Conservation (phyloP, 2,888 invertebrate species). For the Byasa hedistus region DNA sequence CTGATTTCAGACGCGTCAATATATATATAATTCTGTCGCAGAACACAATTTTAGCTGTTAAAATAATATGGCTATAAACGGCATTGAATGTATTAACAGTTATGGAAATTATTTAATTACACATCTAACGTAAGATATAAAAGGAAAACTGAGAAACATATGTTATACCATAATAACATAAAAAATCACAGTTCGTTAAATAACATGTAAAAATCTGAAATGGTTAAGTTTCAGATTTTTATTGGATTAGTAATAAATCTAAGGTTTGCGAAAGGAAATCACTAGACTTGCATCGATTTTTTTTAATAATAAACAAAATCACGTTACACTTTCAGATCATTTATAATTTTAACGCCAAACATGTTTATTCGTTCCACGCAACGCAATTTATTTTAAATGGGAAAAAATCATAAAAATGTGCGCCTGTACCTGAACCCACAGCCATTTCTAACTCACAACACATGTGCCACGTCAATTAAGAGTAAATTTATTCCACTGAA, state of each 20-base stretch:
- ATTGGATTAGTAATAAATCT: neutral
- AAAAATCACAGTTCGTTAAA: neutral
- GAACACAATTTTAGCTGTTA: no score
- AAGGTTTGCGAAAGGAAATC: neutral
- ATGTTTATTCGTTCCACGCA: neutral
- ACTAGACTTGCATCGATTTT: neutral
- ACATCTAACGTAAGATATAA: neutral
- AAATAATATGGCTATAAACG: no score
- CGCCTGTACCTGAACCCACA: no score
- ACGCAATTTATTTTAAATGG: neutral
- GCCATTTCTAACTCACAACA: neutral
- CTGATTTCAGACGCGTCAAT: no score
- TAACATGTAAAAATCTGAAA: no score
- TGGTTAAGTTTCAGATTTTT: no score
- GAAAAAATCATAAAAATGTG: no score
- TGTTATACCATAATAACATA: neutral
- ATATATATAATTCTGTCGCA: no score
- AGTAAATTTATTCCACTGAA: neutral
- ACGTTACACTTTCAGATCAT: constrained; percentile 3
- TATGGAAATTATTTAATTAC: neutral
- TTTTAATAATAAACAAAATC: constrained; percentile 2
- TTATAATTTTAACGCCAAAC: neutral
- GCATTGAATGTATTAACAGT: neutral
- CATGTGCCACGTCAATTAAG: neutral
- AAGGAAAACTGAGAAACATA: neutral